phyloP scores from a whole-genome alignment of 2,797 vertebrate species.

The Margarornis squamiger region DNA sequence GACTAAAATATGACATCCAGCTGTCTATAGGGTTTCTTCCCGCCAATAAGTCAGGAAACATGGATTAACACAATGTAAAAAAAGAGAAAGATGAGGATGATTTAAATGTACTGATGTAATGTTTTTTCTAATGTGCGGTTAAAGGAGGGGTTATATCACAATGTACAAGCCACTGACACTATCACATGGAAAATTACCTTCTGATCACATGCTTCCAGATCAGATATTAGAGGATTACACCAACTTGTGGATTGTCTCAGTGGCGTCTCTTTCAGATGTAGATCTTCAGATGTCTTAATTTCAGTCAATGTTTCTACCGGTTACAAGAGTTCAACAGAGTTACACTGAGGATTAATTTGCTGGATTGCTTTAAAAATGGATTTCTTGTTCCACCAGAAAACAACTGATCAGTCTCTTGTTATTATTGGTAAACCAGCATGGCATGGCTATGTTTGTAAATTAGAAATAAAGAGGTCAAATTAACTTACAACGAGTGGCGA shows the following conservation, averaged over 20 bases:
- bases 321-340: neutral
- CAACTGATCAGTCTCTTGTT: neutral
- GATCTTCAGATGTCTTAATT: conserved; percentile 11
- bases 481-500: neutral
- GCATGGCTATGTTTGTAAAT: neutral
- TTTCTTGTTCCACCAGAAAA: neutral
- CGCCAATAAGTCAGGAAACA: neutral
- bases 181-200: conserved; percentile 49
- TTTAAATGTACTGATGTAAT: conserved; percentile 36
- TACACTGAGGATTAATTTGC: neutral
- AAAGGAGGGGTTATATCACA: conserved; percentile 13
- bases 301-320: neutral
- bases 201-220: conserved; percentile 37
- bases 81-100: neutral
- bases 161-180: neutral
- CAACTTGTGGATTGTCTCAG: neutral
- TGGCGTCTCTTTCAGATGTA: neutral
- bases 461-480: neutral
- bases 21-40: neutral
- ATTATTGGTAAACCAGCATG: neutral
- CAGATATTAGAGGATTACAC: conserved; percentile 40
- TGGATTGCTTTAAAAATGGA: neutral
- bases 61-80: neutral
- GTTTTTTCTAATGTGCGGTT: neutral
- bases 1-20: neutral